Evolutionary conservation across 2,797 vertebrate genomes (phyloP).

Genomic region (Enteromius thamalakanensis): DNA sequence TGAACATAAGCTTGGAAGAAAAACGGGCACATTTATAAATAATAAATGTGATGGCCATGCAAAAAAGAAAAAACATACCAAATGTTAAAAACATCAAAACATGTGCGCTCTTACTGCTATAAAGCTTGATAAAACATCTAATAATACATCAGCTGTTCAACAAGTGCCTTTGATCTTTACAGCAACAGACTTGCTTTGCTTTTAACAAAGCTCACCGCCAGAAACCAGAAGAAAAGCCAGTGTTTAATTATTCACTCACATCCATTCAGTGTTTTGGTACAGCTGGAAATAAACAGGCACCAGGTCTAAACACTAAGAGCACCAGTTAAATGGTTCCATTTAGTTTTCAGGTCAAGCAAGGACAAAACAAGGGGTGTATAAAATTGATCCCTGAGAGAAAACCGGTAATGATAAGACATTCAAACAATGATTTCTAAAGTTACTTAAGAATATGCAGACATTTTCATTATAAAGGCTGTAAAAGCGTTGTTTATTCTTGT

Average conservation of each 20-base stretch:
- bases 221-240: slow-evolving; percentile 40
- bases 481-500: not conserved
- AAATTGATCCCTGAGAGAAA: slow-evolving; percentile 21
- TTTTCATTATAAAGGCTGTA: not conserved
- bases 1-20: not conserved
- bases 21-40: not conserved
- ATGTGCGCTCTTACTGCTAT: not conserved
- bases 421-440: not conserved
- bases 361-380: slow-evolving; percentile 20
- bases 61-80: not conserved
- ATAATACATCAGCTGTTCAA: slow-evolving; percentile 13
- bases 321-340: slow-evolving; percentile 57
- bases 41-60: not conserved
- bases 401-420: not conserved
- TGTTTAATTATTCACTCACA: slow-evolving; percentile 64
- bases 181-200: slow-evolving; percentile 4
- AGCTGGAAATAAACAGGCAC: slow-evolving; percentile 24
- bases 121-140: slow-evolving; percentile 27
- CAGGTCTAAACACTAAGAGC: slow-evolving; percentile 51
- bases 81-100: not conserved
- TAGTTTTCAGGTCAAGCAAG: slow-evolving; percentile 34
- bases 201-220: slow-evolving; percentile 46
- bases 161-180: slow-evolving; percentile 43
- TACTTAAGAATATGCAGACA: not conserved
- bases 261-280: slow-evolving; percentile 53